phyloP scores from a whole-genome alignment of 2,797 vertebrate species.

The Margarornis squamiger region DNA sequence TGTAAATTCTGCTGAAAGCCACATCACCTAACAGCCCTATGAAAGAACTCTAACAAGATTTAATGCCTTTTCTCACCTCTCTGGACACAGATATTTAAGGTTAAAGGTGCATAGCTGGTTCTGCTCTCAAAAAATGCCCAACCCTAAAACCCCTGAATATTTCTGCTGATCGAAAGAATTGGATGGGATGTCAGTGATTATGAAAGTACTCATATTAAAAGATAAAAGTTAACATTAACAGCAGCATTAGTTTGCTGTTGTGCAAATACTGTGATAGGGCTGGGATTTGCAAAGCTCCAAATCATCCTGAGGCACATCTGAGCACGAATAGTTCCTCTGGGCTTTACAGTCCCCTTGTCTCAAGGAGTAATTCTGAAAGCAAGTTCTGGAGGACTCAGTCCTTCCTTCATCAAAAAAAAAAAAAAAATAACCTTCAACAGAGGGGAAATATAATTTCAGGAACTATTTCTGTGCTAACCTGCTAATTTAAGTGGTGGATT shows the following conservation, averaged over 20 bases:
- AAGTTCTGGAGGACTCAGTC: not conserved
- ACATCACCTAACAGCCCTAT: not conserved
- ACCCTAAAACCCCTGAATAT: rapidly evolving
- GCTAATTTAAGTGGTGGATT: not conserved
- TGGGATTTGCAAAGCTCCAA: not conserved
- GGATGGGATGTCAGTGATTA: not conserved
- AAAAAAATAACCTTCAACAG: not conserved
- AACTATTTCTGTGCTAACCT: not conserved
- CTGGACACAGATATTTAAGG: not conserved
- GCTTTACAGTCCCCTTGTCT: not conserved
- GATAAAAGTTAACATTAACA: not conserved
- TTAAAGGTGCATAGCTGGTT: not conserved
- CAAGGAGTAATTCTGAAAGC: not conserved
- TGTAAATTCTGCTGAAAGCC: not conserved
- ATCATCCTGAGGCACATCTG: not conserved
- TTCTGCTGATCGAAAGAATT: not conserved
- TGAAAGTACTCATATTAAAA: not conserved
- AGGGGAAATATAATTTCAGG: not conserved
- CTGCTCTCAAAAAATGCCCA: not conserved
- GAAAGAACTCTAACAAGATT: not conserved
- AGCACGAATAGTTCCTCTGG: not conserved
- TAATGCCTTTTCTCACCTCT: not conserved
- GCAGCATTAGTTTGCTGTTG: not conserved
- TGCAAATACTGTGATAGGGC: not conserved
- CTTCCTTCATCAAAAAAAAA: not conserved